These are phyloP conservation scores for Catajapyx aquilonaris DNA, from an alignment of 1,140 invertebrate species.

Conservation along the genomic window DNA sequence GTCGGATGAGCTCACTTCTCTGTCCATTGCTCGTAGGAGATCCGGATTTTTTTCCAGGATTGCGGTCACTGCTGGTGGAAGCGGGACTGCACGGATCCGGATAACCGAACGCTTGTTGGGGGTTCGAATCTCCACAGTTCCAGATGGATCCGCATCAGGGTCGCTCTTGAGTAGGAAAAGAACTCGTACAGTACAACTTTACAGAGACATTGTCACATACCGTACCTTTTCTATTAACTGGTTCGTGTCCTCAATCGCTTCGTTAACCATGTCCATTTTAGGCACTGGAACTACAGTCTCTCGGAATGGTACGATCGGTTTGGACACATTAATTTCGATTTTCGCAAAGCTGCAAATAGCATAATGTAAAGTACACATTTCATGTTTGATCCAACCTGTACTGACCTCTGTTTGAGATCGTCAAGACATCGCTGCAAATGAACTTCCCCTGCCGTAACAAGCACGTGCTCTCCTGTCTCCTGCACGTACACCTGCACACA, in stretches of 20 bases:
- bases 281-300: slow-evolving; percentile 77
- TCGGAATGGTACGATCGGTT: slow-evolving; percentile 87
- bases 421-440: slow-evolving; percentile 87
- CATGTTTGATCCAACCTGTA: too few relatives aligned
- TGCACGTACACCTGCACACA: slow-evolving; percentile 77
- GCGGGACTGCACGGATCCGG: slow-evolving; percentile 51
- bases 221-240: slow-evolving; percentile 16
- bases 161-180: neutral
- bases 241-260: slow-evolving; percentile 42
- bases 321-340: slow-evolving; percentile 70
- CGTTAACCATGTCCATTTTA: slow-evolving; percentile 73
- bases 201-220: slow-evolving; percentile 10
- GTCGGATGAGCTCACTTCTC: too few relatives aligned
- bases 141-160: neutral
- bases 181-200: too few relatives aligned
- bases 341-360: too few relatives aligned
- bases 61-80: slow-evolving; percentile 49
- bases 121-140: slow-evolving; percentile 30
- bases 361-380: neutral
- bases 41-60: slow-evolving; percentile 39
- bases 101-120: slow-evolving; percentile 49
- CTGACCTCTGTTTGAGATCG: slow-evolving; percentile 42
- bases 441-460: slow-evolving; percentile 93
- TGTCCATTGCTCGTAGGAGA: slow-evolving; percentile 31
- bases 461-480: slow-evolving; percentile 85